These are phyloP conservation scores for Gadopsis marmoratus DNA, from an alignment of 2,797 vertebrate genomes.

Conservation along the genomic window DNA sequence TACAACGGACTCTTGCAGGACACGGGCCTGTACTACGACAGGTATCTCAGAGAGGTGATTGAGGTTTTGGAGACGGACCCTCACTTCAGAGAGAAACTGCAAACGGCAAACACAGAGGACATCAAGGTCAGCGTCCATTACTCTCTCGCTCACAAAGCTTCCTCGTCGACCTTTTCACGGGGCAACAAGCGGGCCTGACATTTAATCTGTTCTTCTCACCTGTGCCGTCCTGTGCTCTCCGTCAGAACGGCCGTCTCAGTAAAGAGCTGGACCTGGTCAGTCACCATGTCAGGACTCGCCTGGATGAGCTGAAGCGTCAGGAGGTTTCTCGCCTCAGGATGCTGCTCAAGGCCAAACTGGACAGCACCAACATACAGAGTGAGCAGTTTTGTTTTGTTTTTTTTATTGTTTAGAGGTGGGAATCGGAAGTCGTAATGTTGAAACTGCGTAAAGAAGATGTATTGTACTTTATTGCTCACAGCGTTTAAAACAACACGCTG, in stretches of 20 bases:
- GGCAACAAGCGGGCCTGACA: background rate
- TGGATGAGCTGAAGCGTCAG: constrained; percentile 94
- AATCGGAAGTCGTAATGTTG: no score
- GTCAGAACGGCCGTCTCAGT: constrained; percentile 91
- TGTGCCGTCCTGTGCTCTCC: background rate
- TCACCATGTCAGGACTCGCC: constrained; percentile 91
- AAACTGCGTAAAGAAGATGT: no score
- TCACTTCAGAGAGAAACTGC: constrained; percentile 94
- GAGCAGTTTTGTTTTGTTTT: constrained; percentile 46
- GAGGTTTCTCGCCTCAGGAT: constrained; percentile 93
- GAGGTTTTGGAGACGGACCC: constrained; percentile 93
- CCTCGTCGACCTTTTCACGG: background rate
- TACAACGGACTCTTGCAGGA: constrained; percentile 79
- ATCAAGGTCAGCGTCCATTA: constrained; percentile 86
- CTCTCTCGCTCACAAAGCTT: background rate
- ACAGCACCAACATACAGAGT: constrained; percentile 91
- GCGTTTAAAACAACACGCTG: no score
- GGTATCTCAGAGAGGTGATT: constrained; percentile 93
- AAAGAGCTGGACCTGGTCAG: constrained; percentile 93
- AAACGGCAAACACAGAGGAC: constrained; percentile 92
- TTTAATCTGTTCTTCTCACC: background rate
- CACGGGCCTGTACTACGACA: constrained; percentile 92
- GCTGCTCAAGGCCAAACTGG: constrained; percentile 94
- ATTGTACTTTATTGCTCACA: no score
- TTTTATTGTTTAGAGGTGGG: no score